These are phyloP conservation scores for Lota lota DNA, from an alignment of 2,113 vertebrate species.

Conservation along the genomic window DNA sequence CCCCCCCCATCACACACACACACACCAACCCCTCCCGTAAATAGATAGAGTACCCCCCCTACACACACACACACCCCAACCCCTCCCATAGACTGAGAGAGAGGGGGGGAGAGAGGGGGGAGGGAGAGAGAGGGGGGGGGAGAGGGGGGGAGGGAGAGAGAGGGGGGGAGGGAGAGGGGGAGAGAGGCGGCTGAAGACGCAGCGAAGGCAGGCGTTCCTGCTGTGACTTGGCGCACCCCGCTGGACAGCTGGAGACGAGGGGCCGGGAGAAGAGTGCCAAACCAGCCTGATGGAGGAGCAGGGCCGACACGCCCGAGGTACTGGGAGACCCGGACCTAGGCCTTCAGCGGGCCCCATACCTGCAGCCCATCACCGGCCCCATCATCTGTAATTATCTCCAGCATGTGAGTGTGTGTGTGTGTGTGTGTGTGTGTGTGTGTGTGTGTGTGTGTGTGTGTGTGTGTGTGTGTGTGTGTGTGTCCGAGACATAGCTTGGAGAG, in stretches of 20 bases:
- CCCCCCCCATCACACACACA: conserved; percentile 11
- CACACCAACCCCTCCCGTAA: not conserved
- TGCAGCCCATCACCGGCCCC: conserved; percentile 74
- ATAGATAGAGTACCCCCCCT: conserved; percentile 16
- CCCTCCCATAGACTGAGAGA: conserved; percentile 20
- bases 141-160: conserved; percentile 39
- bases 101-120: not conserved
- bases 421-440: too few relatives aligned
- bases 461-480: too few relatives aligned
- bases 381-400: conserved; percentile 77
- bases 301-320: conserved; percentile 64
- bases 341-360: conserved; percentile 73
- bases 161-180: conserved; percentile 35
- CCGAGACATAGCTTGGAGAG: too few relatives aligned
- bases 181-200: conserved; percentile 64
- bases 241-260: conserved; percentile 92
- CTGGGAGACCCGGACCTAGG: conserved; percentile 52
- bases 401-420: too few relatives aligned
- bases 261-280: conserved; percentile 82
- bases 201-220: conserved; percentile 84
- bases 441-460: too few relatives aligned
- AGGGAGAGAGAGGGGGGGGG: too few relatives aligned
- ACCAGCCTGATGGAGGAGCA: conserved; percentile 75
- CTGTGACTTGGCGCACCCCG: conserved; percentile 94
- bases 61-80: not conserved